Percentiles rank a stretch among this genome's conserved stretches.
These are phyloP conservation scores for Mustelus asterias DNA, from an alignment of 2,113 vertebrate species.

Conservation along the genomic window DNA sequence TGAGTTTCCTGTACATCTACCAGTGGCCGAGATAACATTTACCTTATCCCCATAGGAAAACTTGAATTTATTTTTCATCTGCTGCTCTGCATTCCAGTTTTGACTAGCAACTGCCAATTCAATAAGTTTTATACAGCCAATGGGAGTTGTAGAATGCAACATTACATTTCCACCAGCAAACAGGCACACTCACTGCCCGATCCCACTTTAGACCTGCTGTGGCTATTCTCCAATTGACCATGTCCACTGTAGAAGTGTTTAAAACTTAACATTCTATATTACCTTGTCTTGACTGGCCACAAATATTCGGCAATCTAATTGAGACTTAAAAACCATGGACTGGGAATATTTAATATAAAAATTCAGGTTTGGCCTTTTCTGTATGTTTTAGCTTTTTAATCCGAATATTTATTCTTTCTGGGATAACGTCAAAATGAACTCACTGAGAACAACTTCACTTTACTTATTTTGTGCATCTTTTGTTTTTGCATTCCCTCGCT, in stretches of 20 bases:
- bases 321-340: neutral
- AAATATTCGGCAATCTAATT: neutral
- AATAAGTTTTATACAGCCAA: neutral
- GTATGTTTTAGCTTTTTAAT: neutral
- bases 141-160: neutral
- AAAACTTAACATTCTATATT: neutral
- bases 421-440: neutral
- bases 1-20: neutral
- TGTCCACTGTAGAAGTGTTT: neutral
- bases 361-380: neutral
- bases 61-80: constrained; percentile 14
- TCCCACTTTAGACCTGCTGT: neutral
- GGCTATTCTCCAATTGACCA: neutral
- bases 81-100: constrained; percentile 10
- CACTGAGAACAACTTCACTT: neutral
- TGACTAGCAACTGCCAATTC: neutral
- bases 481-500: neutral
- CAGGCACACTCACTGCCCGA: neutral
- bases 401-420: neutral
- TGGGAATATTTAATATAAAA: neutral
- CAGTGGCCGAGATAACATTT: neutral
- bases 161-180: neutral
- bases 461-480: neutral
- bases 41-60: neutral
- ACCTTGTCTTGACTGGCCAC: neutral